Evolutionary conservation across 1,140 invertebrate species (phyloP).

Genomic region (Diorhabda elongata): DNA sequence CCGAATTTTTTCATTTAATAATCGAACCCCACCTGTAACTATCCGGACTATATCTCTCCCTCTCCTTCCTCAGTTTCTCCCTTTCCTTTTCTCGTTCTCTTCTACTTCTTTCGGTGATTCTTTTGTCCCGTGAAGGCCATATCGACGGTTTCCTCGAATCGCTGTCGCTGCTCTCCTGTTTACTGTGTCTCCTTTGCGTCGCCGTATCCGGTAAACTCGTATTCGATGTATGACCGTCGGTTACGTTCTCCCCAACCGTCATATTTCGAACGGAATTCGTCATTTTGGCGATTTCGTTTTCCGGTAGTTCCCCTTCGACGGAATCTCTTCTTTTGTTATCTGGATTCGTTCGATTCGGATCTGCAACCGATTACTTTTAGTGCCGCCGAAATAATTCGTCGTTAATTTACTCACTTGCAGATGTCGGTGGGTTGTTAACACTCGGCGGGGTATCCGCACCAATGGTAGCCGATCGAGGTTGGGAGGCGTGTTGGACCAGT

Average conservation of each 20-base stretch:
- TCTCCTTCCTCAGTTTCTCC: constrained; percentile 11
- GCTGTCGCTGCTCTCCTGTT: constrained; percentile 42
- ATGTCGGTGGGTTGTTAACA: constrained; percentile 9
- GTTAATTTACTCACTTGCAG: too few relatives aligned
- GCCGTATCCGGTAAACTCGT: constrained; percentile 20
- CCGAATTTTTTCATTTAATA: too few relatives aligned
- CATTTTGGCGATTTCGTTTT: constrained; percentile 28
- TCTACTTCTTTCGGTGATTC: constrained; percentile 21
- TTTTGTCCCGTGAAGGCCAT: constrained; percentile 22
- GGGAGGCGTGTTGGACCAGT: constrained; percentile 21
- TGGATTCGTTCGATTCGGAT: neutral
- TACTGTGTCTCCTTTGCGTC: constrained; percentile 23
- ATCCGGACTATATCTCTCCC: constrained; percentile 9
- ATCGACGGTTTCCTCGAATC: constrained; percentile 33
- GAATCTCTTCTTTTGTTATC: constrained; percentile 37
- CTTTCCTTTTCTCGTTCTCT: constrained; percentile 19
- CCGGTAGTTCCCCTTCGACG: constrained; percentile 31
- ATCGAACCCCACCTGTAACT: neutral
- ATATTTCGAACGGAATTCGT: constrained; percentile 36
- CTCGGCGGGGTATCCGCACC: constrained; percentile 44
- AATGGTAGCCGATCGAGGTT: constrained; percentile 40
- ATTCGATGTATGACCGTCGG: constrained; percentile 31
- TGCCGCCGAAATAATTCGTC: neutral
- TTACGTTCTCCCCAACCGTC: constrained; percentile 39
- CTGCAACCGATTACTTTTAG: constrained; percentile 30